Base-by-base conservation (phyloP, 1,140 invertebrate species). In the Macrostomum lignano region DNA sequence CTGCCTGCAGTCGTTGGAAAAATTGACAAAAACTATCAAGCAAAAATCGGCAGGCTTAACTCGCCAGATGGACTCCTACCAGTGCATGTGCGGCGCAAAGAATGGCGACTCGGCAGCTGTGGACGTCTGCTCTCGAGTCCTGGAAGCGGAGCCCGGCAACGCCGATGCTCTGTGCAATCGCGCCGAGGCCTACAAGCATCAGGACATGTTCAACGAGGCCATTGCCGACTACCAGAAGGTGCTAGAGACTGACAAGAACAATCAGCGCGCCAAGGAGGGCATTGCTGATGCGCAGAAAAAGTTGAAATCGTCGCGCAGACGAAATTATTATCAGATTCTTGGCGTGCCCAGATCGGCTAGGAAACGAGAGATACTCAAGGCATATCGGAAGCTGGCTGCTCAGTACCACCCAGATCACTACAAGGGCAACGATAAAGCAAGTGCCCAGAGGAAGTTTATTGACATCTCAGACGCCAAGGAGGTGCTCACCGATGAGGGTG, bases 341-440 rank as follows among this genome's bases (percentile, higher is more conserved):
- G 70, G 70, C 11, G 73, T 82, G 1, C 66, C 67, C 51, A 69
- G 75, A 54, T 65, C 66, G 36, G 86, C 86, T 1, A 70, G 57
- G 13, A 96, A 96, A 58, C 69, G 71, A 45, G 78, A 93, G 55
- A 84, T 96, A 11, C 64, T 70, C 1, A 94, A 93, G 64, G 86
- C 86, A 4, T 94, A 94, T 57, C 67, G 86, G 40, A 93, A 91
- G 65, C 67, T 79, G 33, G 88, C 88, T 10, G 76, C 84, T 54
- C 76, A 91, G 54, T 98, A 86, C 84, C 88, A 98, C 65, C 88
- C 88, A 0, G 88, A 98, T 57, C 84, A 84, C 58, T 94, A 72
- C 52, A 69, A 73, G 41, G 72, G 69, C 4, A 73, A 81, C 32
- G 74, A 79, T 43, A 96, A 96, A 58, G 81, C 86, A 50, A 63